These are phyloP conservation scores for Acanthosepion esculentum DNA, from an alignment of 2,888 invertebrate genomes.

Conservation along the genomic window DNA sequence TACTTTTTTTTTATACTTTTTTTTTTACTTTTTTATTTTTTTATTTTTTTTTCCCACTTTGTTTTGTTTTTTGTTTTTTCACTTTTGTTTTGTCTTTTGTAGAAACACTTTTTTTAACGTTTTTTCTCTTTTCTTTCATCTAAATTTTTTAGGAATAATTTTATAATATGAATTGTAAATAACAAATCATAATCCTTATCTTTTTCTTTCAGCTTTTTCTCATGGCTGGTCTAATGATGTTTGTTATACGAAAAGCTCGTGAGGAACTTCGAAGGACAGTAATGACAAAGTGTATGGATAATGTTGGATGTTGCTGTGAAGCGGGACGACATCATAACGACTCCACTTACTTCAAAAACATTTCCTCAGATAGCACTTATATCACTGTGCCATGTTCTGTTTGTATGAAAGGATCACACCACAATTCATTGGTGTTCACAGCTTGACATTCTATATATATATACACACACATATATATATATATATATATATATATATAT, in stretches of 20 bases:
- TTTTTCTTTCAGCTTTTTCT: constrained; percentile 62
- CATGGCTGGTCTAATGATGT: constrained; percentile 61
- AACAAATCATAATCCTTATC: no score
- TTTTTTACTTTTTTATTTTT: no score
- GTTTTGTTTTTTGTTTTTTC: no score
- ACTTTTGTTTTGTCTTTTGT: no score
- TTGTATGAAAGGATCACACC: neutral
- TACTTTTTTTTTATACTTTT: no score
- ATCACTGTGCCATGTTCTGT: constrained; percentile 25
- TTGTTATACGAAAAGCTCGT: constrained; percentile 66
- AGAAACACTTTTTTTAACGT: no score
- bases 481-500: neutral
- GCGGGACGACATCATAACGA: neutral
- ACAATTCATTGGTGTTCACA: constrained; percentile 36
- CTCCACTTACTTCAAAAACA: neutral
- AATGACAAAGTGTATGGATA: neutral
- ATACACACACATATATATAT: neutral
- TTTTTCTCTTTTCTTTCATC: no score
- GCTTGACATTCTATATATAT: neutral
- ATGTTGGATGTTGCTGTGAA: constrained; percentile 39
- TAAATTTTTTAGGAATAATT: no score
- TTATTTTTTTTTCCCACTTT: no score
- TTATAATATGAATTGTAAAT: no score
- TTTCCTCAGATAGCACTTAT: neutral
- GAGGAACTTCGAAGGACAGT: constrained; percentile 67